Conservation (phyloP, 2,113 vertebrate genomes). For the Bubo bubo region DNA sequence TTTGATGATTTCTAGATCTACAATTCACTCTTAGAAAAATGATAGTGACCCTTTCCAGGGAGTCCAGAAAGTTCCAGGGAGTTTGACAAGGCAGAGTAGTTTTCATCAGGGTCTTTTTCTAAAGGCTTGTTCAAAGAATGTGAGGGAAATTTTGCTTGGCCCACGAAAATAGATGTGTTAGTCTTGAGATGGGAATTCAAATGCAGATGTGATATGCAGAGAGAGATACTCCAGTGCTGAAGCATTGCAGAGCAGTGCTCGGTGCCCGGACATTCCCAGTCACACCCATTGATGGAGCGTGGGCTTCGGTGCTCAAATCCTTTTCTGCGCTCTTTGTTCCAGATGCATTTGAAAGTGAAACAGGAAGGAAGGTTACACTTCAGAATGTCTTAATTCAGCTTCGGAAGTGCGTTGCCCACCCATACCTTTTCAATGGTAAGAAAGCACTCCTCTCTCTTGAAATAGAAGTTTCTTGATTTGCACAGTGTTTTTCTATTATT, state of each 20-base stretch:
- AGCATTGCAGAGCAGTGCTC: neutral
- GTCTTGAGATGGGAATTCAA: neutral
- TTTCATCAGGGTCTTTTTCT: neutral
- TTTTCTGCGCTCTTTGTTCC: slow-evolving; percentile 21
- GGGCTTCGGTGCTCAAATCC: neutral
- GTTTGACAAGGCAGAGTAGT: neutral
- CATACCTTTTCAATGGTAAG: slow-evolving; percentile 91
- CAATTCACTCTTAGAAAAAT: neutral
- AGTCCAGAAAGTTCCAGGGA: neutral
- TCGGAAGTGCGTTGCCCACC: slow-evolving; percentile 91
- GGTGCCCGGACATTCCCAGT: neutral
- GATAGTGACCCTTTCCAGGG: neutral
- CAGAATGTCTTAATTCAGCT: slow-evolving; percentile 90
- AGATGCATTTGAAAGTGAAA: slow-evolving; percentile 87
- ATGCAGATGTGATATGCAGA: neutral
- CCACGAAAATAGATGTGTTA: neutral
- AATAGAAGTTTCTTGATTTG: neutral
- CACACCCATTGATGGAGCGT: neutral
- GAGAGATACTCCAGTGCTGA: neutral
- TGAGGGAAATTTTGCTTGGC: neutral
- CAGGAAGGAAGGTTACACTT: slow-evolving; percentile 80
- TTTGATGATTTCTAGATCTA: neutral
- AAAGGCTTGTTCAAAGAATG: neutral
- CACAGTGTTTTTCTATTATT: neutral
- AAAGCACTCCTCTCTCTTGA: neutral